Evolutionary conservation across 2,888 invertebrate genomes (phyloP).

Genomic region (Cinara cedri): DNA sequence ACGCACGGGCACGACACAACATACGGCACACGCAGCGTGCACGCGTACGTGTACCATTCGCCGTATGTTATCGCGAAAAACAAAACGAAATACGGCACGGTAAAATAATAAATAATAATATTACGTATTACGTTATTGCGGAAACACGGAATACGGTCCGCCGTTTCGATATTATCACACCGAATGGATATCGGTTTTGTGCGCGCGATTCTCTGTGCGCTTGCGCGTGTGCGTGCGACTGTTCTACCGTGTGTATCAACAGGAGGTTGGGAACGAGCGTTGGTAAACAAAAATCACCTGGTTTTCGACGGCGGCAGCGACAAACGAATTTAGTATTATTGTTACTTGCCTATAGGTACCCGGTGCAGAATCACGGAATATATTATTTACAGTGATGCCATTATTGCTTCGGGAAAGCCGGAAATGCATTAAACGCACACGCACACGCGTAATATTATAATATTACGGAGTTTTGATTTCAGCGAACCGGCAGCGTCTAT

Average conservation of each 20-base stretch:
- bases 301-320: background rate
- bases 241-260: conserved; percentile 20
- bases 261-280: conserved; percentile 27
- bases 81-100: no score
- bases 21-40: no score
- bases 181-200: background rate
- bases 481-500: no score
- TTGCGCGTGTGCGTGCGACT: conserved; percentile 1
- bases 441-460: no score
- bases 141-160: background rate
- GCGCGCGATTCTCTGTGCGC: background rate
- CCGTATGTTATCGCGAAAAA: no score
- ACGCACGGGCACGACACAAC: no score
- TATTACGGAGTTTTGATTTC: no score
- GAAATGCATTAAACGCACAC: conserved; percentile 6
- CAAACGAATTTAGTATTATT: no score
- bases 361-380: no score
- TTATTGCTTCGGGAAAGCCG: background rate
- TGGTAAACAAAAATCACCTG: conserved; percentile 56
- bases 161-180: conserved; percentile 17
- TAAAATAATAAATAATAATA: background rate
- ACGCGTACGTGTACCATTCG: no score
- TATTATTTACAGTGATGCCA: conserved; percentile 1
- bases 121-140: no score
- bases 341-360: no score